Conservation (phyloP, 2,888 invertebrate genomes). For the Cheilosia soror region DNA sequence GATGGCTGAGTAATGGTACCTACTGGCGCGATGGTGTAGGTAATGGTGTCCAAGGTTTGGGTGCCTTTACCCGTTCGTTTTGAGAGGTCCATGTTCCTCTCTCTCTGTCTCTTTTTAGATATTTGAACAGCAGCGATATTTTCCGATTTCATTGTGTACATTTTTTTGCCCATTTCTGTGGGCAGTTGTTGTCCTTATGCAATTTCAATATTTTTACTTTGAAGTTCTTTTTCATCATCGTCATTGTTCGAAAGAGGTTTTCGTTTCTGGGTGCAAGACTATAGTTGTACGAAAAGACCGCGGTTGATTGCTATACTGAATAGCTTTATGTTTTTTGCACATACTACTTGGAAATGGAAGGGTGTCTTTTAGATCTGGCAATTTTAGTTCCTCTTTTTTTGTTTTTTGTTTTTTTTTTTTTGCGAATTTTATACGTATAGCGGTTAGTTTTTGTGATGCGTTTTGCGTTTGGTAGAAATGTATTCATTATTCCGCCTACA, state of each 20-base stretch:
- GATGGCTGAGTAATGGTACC: constrained; percentile 73
- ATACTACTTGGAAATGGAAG: constrained; percentile 32
- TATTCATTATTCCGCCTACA: constrained; percentile 70
- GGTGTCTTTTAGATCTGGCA: constrained; percentile 55
- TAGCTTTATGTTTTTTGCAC: constrained; percentile 37
- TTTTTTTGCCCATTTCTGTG: constrained; percentile 62
- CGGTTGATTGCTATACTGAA: constrained; percentile 53
- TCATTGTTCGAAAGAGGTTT: constrained; percentile 65
- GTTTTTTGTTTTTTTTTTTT: constrained; percentile 12
- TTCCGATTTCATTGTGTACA: constrained; percentile 69
- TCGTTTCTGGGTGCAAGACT: constrained; percentile 27
- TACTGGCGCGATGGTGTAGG: constrained; percentile 66
- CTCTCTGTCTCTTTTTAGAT: constrained; percentile 34
- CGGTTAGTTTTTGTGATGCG: constrained; percentile 31
- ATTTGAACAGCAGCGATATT: constrained; percentile 70
- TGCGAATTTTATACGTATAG: constrained; percentile 21
- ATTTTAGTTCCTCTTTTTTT: constrained; percentile 38
- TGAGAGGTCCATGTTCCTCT: neutral
- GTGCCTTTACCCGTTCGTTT: constrained; percentile 44
- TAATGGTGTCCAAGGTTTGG: constrained; percentile 47
- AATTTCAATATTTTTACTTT: constrained; percentile 74
- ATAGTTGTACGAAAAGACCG: constrained; percentile 24
- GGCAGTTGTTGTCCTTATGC: constrained; percentile 69
- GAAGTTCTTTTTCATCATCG: constrained; percentile 71
- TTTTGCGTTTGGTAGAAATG: constrained; percentile 49